Conservation (phyloP, 2,888 invertebrate species). For the Fragum fragum region DNA sequence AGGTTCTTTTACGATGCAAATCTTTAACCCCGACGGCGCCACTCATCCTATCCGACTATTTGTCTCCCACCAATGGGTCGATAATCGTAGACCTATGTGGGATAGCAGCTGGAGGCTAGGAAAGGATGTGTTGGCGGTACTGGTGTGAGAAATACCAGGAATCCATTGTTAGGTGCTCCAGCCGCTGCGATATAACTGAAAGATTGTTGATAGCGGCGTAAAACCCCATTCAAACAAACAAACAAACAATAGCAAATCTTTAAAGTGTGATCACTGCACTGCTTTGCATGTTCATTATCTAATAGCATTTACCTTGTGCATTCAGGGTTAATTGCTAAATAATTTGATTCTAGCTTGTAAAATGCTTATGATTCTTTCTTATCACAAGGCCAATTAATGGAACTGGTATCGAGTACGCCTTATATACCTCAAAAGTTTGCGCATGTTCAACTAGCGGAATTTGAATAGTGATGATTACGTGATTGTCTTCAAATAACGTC, state of each 20-base stretch:
- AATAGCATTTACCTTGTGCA: not conserved
- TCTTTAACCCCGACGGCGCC: no score
- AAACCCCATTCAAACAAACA: no score
- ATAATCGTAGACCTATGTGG: no score
- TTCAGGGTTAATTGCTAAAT: slow-evolving; percentile 9
- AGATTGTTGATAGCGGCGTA: no score
- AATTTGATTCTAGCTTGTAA: not conserved
- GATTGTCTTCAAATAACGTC: not conserved
- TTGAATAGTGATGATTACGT: slow-evolving; percentile 4
- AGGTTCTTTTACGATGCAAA: not conserved
- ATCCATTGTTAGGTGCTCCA: no score
- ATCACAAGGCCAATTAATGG: not conserved
- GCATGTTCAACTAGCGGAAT: not conserved
- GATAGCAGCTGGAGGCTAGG: no score
- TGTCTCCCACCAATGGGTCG: no score
- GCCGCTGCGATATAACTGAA: no score
- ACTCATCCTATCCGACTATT: no score
- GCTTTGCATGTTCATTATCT: not conserved
- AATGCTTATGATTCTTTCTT: not conserved
- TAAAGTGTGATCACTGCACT: not conserved
- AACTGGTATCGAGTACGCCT: not conserved
- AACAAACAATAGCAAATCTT: no score
- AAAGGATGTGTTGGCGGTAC: no score
- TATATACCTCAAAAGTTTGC: slow-evolving; percentile 8
- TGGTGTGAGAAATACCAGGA: no score